Base-by-base conservation (phyloP, 53 echinoderm and acorn worm species). In the Astropecten irregularis region DNA sequence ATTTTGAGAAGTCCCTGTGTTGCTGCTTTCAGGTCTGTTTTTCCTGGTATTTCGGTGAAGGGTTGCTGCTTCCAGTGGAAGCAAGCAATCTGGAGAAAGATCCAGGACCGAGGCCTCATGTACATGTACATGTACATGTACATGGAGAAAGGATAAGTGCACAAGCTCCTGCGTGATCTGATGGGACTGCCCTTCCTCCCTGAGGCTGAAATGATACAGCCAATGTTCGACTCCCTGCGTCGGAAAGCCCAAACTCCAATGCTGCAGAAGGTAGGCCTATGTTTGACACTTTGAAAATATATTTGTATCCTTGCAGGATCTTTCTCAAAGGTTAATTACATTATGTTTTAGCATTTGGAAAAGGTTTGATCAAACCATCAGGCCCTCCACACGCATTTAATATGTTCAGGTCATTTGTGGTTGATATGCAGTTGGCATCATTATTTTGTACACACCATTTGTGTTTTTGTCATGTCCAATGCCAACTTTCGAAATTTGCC, bases 151-250 rank as follows among this genome's bases (percentile, higher is more conserved):
- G 32, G 26, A 9, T 52, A 40, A 1, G 61, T 59, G 2, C 57
- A 35, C 49, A 68, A 35, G 19, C 40, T 87, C 10, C 67, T 87
- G 13, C 36, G 50, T 0, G 16, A 83, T 16, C 16, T 91, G 19
- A 72, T 91, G 77, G 86, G 73, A 10, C 51, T 90, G 36, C 83
- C 91, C 0, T 83, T 54, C 49, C 58, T 91, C 9, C 90, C 90
- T n/a, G n/a, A n/a, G 0, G 15, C 53, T 0, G 61, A 69, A 11
- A 4, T 26, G 1, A 90, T 90, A 4, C 71, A 18, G 18, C 25
- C 50, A 14, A 40, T 73, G 67, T 89, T 89, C 32, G 13, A 49
- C 2, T 37, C 62, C 10, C 51, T 89, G 26, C 29, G 66, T 47
- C 28, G n/a, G 30, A 63, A 49, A 34, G 76, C 89, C 7, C 29